These are phyloP conservation scores for Intellagama lesueurii DNA, from an alignment of 2,797 vertebrate species.

Conservation along the genomic window DNA sequence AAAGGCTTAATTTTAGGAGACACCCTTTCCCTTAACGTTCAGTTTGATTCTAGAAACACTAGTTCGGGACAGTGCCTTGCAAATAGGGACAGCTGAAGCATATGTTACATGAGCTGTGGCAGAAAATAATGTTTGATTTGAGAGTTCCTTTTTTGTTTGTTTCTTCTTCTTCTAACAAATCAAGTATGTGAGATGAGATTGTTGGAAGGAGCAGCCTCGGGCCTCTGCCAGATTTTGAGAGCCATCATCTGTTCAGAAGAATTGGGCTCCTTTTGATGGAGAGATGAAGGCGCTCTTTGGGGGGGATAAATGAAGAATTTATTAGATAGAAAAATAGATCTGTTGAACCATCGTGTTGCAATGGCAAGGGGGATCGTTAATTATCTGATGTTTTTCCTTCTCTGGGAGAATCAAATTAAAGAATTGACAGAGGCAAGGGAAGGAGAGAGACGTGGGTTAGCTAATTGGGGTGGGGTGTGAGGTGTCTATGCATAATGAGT, in stretches of 20 bases:
- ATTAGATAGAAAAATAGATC: conserved; percentile 15
- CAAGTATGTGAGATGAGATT: neutral
- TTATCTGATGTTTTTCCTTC: neutral
- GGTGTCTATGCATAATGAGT: neutral
- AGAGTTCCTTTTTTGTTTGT: neutral
- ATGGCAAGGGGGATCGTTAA: neutral
- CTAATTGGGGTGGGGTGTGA: neutral
- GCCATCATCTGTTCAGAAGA: neutral
- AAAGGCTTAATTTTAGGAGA: no score
- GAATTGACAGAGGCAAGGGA: neutral
- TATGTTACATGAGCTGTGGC: neutral
- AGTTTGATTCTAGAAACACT: no score
- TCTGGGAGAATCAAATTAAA: conserved; percentile 32
- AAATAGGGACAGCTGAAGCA: neutral
- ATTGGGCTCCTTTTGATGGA: neutral
- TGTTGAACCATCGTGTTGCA: neutral
- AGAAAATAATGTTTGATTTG: neutral
- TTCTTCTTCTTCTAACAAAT: neutral
- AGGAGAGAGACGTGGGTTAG: neutral
- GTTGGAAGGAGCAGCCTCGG: neutral
- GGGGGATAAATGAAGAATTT: conserved; percentile 15
- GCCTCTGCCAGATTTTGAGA: neutral
- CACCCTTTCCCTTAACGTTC: no score
- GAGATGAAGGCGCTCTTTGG: neutral
- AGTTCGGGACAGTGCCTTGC: no score